Base-by-base conservation (phyloP, 1,140 invertebrate genomes). In the Drosophila suzukii region DNA sequence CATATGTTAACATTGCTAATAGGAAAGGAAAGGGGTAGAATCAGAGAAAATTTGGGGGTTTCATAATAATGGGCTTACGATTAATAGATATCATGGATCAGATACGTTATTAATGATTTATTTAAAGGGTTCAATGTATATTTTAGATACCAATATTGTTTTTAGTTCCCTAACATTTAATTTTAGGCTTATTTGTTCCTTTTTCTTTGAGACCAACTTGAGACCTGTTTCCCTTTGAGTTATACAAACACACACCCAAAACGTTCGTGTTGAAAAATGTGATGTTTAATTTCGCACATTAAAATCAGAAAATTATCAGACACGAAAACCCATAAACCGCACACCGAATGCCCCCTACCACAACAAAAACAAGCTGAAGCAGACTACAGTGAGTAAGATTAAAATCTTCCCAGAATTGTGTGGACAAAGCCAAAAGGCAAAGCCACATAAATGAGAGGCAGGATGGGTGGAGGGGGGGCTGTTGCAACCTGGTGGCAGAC, bases 201-300 rank as follows among this genome's bases (percentile, higher is more conserved):
- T 38, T 38, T 34, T 10, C 7, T 34, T 27, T 27, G 1, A 2
- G 4, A 36, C 30, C 15, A 30, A 5, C 36, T 27, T 38, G 56
- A 12, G 41, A 34, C 39, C 51, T 62, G 49, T 49, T 82, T 68
- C 43, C 51, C 51, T 71, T 24, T 84, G 59, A 84, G 67, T 62
- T 78, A 84, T 78, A 47, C 44, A 10, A 15, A 32, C 38, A 49
- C 67, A 58, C 51, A 73, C 71, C 62, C 51, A 54, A 84, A 88
- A 81, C 78, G 72, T 77, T 83, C 88, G 82, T 90, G 85, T 91
- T 91, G 90, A 91, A 90, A 91, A 91, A 91, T 91, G 90, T 91
- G 90, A 91, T 91, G 90, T 90, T 90, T 91, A 91, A 90, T 89
- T 91, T 91, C 88, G 86, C 86, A 91, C 86, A 91, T 91, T 91